A percentile compares a stretch with the other conserved stretches of the same genome.
These are phyloP conservation scores for Nothoprocta perdicaria DNA, from an alignment of 2,113 vertebrate genomes.

Conservation along the genomic window DNA sequence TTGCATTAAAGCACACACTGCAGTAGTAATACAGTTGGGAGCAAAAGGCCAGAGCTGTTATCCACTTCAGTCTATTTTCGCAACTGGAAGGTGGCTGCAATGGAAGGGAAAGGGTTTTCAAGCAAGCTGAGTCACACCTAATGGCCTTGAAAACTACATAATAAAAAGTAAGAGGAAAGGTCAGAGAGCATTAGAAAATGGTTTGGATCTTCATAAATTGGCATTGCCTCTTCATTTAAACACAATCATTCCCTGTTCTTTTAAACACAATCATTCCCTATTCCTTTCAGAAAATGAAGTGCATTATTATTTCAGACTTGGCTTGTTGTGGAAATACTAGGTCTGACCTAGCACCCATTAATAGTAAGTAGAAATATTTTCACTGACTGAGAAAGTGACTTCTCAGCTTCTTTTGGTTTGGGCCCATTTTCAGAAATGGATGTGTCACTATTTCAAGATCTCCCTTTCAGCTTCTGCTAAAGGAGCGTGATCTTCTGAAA, in stretches of 20 bases:
- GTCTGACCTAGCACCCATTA: neutral
- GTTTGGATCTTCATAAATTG: neutral
- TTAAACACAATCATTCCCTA: neutral
- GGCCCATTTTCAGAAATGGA: neutral
- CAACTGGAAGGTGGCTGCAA: constrained; percentile 22
- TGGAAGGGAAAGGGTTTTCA: neutral
- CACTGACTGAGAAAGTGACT: neutral
- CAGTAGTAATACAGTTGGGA: constrained; percentile 32
- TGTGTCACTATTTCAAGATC: neutral
- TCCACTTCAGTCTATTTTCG: constrained; percentile 34
- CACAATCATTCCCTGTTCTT: neutral
- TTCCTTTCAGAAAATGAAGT: neutral
- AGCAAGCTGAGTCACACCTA: constrained; percentile 16
- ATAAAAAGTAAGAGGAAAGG: constrained; percentile 6
- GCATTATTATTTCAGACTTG: neutral
- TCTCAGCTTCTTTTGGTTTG: neutral
- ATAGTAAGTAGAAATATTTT: neutral
- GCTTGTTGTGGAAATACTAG: neutral
- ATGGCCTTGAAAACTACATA: constrained; percentile 15
- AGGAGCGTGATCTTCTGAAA: neutral
- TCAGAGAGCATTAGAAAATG: neutral
- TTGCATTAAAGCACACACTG: constrained; percentile 47
- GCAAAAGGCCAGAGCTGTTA: constrained; percentile 57
- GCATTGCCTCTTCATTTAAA: neutral
- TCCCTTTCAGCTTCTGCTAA: neutral